Conservation (phyloP, 2,113 vertebrate genomes). For the Mirounga angustirostris region DNA sequence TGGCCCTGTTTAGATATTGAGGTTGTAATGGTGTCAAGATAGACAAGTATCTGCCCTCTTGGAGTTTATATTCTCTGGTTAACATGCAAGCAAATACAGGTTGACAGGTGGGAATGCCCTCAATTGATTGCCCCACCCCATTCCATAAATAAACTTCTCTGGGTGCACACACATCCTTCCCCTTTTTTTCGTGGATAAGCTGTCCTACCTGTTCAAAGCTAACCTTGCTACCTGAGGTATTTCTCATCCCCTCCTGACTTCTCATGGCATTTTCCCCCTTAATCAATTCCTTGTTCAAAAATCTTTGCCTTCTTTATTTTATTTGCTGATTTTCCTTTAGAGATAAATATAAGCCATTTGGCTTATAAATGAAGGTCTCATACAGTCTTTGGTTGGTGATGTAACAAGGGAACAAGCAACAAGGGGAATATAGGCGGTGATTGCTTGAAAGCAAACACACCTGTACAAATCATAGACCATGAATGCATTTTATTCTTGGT, state of each 20-base stretch:
- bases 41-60: neutral
- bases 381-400: neutral
- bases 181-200: neutral
- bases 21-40: neutral
- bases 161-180: neutral
- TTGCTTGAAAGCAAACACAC: neutral
- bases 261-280: neutral
- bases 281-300: neutral
- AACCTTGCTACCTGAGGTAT: neutral
- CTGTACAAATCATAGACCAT: neutral
- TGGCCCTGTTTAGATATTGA: neutral
- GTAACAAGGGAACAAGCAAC: neutral
- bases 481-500: neutral
- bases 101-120: neutral
- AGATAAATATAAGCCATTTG: neutral
- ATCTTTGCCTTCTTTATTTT: neutral
- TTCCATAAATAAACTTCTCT: neutral
- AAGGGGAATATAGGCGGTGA: neutral
- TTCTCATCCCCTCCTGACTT: neutral
- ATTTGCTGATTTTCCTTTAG: neutral
- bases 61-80: neutral
- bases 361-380: neutral
- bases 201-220: neutral
- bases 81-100: neutral
- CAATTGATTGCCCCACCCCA: neutral